A percentile compares a stretch with the other conserved stretches of the same genome.
These are phyloP conservation scores for Aeoliscus strigatus DNA, from an alignment of 2,797 vertebrate genomes.

Conservation along the genomic window DNA sequence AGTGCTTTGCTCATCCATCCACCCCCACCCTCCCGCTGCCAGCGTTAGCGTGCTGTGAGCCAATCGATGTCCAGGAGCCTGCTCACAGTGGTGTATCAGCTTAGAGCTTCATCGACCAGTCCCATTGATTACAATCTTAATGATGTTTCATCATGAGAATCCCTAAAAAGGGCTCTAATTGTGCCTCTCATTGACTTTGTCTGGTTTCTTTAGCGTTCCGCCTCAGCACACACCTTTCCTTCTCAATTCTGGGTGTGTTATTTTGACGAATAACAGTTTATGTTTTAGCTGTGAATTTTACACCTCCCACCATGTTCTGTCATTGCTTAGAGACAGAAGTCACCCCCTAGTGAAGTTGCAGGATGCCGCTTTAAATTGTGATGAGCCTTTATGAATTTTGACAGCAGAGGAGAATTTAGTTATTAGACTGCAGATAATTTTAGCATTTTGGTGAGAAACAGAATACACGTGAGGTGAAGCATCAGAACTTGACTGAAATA, in stretches of 20 bases:
- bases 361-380: background rate
- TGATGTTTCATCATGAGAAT: slow-evolving; percentile 45
- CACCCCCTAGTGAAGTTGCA: slow-evolving; percentile 5
- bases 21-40: slow-evolving; percentile 17
- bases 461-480: background rate
- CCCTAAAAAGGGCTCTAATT: slow-evolving; percentile 20
- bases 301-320: slow-evolving; percentile 26
- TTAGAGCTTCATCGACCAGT: slow-evolving; percentile 40
- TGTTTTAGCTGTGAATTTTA: slow-evolving; percentile 25
- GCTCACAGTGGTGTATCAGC: slow-evolving; percentile 27
- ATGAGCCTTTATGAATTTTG: slow-evolving; percentile 1
- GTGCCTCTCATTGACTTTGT: slow-evolving; percentile 4
- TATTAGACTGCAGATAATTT: background rate
- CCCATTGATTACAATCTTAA: slow-evolving; percentile 50
- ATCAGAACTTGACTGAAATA: slow-evolving; percentile 17
- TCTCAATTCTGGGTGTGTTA: slow-evolving; percentile 8
- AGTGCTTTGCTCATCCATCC: slow-evolving; percentile 14
- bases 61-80: slow-evolving; percentile 41
- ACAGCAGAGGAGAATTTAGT: background rate
- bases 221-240: background rate
- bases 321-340: slow-evolving; percentile 13
- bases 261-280: slow-evolving; percentile 5
- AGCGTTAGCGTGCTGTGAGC: slow-evolving; percentile 25
- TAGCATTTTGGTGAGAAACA: background rate
- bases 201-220: background rate